These are phyloP conservation scores for Prietella phreatophila DNA, from an alignment of 2,113 vertebrate species.

Conservation along the genomic window DNA sequence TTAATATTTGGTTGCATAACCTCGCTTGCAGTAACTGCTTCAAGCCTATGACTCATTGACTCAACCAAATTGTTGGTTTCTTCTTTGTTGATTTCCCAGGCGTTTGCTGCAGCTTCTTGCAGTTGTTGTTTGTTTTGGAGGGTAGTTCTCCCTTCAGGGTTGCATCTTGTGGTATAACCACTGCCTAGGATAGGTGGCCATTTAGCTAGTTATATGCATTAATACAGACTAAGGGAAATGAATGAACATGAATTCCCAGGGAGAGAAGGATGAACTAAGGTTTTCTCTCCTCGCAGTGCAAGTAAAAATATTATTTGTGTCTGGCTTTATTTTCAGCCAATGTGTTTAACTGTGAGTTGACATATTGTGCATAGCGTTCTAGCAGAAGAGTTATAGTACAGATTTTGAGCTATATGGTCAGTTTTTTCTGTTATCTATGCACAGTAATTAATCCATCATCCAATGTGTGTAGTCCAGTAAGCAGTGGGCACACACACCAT, in stretches of 20 bases:
- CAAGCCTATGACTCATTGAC: too few species aligned
- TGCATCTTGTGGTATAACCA: not conserved
- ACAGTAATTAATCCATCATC: not conserved
- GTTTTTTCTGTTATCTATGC: not conserved
- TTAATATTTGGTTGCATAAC: too few species aligned
- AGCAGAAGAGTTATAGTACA: not conserved
- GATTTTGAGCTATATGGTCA: not conserved
- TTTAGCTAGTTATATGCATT: not conserved
- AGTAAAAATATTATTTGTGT: not conserved
- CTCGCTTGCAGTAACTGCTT: too few species aligned
- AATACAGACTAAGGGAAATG: not conserved
- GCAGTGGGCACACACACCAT: not conserved
- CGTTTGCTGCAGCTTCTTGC: not conserved
- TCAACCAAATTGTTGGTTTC: too few species aligned
- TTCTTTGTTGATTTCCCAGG: too few species aligned
- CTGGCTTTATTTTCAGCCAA: not conserved
- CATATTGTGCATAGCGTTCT: not conserved
- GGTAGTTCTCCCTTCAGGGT: too few species aligned
- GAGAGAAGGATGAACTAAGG: not conserved
- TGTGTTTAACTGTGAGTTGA: not conserved
- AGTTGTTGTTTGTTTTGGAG: too few species aligned
- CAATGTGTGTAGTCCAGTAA: not conserved
- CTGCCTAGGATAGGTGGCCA: not conserved
- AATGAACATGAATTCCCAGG: not conserved
- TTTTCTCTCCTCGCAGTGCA: not conserved